Base-by-base conservation (phyloP, 53 echinoderm and acorn worm species). In the Astropecten irregularis region DNA sequence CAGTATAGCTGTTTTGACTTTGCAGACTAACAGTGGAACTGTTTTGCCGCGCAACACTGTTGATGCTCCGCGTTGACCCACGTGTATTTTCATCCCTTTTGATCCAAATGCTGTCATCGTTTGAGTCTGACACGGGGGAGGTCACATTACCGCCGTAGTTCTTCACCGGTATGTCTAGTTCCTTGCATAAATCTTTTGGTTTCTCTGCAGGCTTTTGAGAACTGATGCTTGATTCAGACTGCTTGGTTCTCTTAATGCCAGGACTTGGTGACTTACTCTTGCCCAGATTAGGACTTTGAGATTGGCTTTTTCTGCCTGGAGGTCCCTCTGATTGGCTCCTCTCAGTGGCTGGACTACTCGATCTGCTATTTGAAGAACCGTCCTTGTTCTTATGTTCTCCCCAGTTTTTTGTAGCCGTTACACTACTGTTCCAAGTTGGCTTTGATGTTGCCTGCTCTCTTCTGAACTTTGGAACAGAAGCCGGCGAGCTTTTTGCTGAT, bases 141-240 rank as follows among this genome's bases (percentile, higher is more conserved):
- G 82, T 89, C n/a, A 99, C 92, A 71, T 95, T 94, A 15, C 94
- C 99, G 28, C 89, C 89, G 62, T 90, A 92, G 62, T 95, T 99
- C 69, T 89, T 95, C 57, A 99, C 82, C 21, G 90, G 95, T 63
- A 95, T 99, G 58, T 92, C 92, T 49, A 92, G 63, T 25, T 95
- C 95, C 28, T 89, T 93, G 42, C 93, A 95, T 40, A 95, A 30
- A 71, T 95, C 91, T 44, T 83, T 48, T 50, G 76, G 42, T 23
- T 74, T 85, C 40, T 61, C 85, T 7, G 40, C 35, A 57, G 74
- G 71, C 83, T 74, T 73, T 66, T 66, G 62, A 42, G 67, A 46
- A 30, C 40, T 67, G 36, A 47, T 76, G 26, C 69, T 54, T 2
- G 32, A 9, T 20, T 64, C 49, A 21, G 68, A 50, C 22, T 71